Base-by-base conservation (phyloP, 2,888 invertebrate species). In the Volucella zonaria region DNA sequence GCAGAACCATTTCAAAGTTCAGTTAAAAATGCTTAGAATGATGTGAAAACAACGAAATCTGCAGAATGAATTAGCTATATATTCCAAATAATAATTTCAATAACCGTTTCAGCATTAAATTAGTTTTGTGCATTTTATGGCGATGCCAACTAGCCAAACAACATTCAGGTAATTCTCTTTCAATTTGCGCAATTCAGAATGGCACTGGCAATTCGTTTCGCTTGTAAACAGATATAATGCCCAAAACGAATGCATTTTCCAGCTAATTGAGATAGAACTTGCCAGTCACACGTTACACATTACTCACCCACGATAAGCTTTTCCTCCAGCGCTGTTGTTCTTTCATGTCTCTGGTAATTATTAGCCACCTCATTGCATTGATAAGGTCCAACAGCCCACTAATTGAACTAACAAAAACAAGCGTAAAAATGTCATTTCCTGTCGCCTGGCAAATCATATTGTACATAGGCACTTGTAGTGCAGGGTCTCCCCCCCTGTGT, bases 371-470 rank as follows among this genome's bases (percentile, higher is more conserved):
- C 52, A 10, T 15, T 51, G 18, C 4, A 14, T 12, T 54, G n/a
- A 42, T 42, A 40, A 58, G 14, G 6, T 14, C 11, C 2, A 49
- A 31, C 10, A 43, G 54, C 15, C 18, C 18, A 43, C 62, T 74
- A 54, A 74, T 74, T 74, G 73, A 2, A 47, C 23, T 42, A 66
- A 49, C 66, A 42, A 31, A 31, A 31, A 31, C 42, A 42, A 58
- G 42, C 49, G 49, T 49, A 15, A 64, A 56, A 18, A 38, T 47
- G 9, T 49, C 58, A 75, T 58, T 66, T 49, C 14, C 56, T 40
- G 51, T 47, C 38, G 66, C 14, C 42, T 6, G 23, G 9, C 23
- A 15, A 10, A 31, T 43, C 67, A n/a, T n/a, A 11, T 11, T 38
- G 61, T 23, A 23, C 18, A 18, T 18, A 18, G 1, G 18, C 18